Evolutionary conservation across 2,888 invertebrate genomes (phyloP).

Genomic region (Diarsia brunnea): DNA sequence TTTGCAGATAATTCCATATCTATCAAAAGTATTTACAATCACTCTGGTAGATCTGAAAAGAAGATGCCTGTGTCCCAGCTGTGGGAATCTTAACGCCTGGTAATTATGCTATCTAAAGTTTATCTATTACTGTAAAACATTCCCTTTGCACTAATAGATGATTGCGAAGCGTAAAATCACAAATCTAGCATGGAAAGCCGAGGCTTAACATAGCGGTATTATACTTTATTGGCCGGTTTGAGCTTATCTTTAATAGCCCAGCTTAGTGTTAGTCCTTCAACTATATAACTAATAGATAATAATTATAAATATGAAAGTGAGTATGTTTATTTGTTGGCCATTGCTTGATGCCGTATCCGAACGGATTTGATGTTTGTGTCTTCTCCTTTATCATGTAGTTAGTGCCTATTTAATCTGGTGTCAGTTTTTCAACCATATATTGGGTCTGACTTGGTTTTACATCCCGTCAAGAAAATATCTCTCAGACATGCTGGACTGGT

Average conservation of each 20-base stretch:
- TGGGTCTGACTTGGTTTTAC: neutral
- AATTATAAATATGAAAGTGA: neutral
- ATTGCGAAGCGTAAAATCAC: conserved; percentile 61
- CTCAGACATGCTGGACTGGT: neutral
- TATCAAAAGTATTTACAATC: no score
- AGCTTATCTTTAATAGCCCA: conserved; percentile 60
- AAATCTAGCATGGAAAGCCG: conserved; percentile 60
- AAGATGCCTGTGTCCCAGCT: no score
- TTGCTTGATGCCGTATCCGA: neutral
- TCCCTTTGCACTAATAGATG: conserved; percentile 8
- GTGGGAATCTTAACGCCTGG: neutral
- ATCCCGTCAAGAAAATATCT: neutral
- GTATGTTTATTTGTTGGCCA: neutral
- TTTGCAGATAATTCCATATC: neutral
- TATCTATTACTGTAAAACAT: conserved; percentile 4
- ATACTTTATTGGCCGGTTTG: conserved; percentile 63
- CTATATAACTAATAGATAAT: neutral
- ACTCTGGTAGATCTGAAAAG: no score
- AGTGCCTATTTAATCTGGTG: neutral
- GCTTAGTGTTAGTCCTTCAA: conserved; percentile 37
- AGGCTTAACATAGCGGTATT: conserved; percentile 59
- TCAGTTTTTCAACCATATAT: neutral
- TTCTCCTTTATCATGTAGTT: neutral
- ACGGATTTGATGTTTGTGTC: neutral
- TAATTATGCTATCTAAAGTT: neutral